phyloP scores from a whole-genome alignment of 1,140 invertebrate species.

The Pseudoatta argentina region DNA sequence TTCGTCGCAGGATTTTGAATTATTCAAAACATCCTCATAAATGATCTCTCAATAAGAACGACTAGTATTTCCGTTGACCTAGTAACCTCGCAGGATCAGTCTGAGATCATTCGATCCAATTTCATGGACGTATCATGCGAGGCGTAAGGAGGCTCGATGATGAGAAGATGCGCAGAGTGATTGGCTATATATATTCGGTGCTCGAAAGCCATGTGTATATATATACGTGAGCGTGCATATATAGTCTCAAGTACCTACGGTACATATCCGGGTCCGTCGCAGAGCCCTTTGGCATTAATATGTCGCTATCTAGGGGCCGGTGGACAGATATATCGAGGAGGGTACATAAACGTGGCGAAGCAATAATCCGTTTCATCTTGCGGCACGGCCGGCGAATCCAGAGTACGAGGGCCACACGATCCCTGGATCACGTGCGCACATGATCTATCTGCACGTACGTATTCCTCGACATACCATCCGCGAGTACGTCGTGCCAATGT shows the following conservation, averaged over 20 bases:
- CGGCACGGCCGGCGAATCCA: slow-evolving; percentile 58
- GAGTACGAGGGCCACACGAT: slow-evolving; percentile 68
- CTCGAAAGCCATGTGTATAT: slow-evolving; percentile 55
- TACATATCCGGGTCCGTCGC: slow-evolving; percentile 57
- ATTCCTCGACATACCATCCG: slow-evolving; percentile 66
- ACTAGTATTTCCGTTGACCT: slow-evolving; percentile 10
- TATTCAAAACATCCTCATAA: background rate
- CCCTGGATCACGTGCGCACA: slow-evolving; percentile 48
- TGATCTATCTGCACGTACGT: slow-evolving; percentile 57
- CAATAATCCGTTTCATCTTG: slow-evolving; percentile 76
- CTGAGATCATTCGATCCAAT: slow-evolving; percentile 50
- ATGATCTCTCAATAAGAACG: background rate
- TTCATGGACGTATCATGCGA: slow-evolving; percentile 50
- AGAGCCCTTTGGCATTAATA: slow-evolving; percentile 70
- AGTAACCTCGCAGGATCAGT: slow-evolving; percentile 31
- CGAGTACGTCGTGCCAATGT: slow-evolving; percentile 61
- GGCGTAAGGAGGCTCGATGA: slow-evolving; percentile 56
- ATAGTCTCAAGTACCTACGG: slow-evolving; percentile 44
- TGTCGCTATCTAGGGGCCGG: slow-evolving; percentile 70
- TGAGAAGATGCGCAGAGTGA: slow-evolving; percentile 52
- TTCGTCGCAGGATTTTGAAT: background rate
- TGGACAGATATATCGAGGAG: slow-evolving; percentile 66
- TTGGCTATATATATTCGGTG: slow-evolving; percentile 44
- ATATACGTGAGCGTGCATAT: slow-evolving; percentile 44
- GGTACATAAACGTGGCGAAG: slow-evolving; percentile 70